phyloP scores from a whole-genome alignment of 2,797 vertebrate genomes.

The Danio aesculapii region DNA sequence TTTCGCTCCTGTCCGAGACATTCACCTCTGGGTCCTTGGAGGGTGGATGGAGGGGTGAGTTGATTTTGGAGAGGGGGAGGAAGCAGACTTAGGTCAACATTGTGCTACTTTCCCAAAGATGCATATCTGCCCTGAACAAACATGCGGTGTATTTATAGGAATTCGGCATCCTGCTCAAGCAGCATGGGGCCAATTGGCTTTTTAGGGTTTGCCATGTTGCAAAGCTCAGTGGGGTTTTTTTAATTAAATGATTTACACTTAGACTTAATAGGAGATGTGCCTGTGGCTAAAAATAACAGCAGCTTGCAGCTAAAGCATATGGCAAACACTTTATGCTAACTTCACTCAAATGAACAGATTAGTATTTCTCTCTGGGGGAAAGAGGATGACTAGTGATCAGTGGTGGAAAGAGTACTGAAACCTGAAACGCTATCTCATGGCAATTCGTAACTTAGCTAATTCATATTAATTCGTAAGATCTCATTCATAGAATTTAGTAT shows the following conservation, averaged over 20 bases:
- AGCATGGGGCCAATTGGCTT: background rate
- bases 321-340: background rate
- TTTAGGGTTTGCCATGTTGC: background rate
- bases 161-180: slow-evolving; percentile 60
- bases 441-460: too few relatives aligned
- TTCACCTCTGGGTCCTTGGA: slow-evolving; percentile 35
- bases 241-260: slow-evolving; percentile 22
- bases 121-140: slow-evolving; percentile 83
- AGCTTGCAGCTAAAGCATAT: slow-evolving; percentile 5
- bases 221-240: background rate
- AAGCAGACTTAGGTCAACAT: slow-evolving; percentile 80
- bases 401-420: too few relatives aligned
- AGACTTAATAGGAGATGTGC: background rate
- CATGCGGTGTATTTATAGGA: slow-evolving; percentile 82
- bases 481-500: too few relatives aligned
- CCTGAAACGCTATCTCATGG: too few relatives aligned
- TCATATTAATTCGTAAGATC: too few relatives aligned
- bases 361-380: background rate
- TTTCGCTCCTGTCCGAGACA: slow-evolving; percentile 19
- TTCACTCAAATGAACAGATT: background rate
- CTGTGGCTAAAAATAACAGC: background rate
- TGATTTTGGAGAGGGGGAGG: slow-evolving; percentile 53
- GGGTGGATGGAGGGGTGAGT: slow-evolving; percentile 17
- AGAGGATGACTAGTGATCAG: too few relatives aligned
- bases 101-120: slow-evolving; percentile 85